Percentiles rank a stretch among this genome's conserved stretches.
These are phyloP conservation scores for Tanytarsus gracilentus DNA, from an alignment of 2,888 invertebrate species.

Conservation along the genomic window DNA sequence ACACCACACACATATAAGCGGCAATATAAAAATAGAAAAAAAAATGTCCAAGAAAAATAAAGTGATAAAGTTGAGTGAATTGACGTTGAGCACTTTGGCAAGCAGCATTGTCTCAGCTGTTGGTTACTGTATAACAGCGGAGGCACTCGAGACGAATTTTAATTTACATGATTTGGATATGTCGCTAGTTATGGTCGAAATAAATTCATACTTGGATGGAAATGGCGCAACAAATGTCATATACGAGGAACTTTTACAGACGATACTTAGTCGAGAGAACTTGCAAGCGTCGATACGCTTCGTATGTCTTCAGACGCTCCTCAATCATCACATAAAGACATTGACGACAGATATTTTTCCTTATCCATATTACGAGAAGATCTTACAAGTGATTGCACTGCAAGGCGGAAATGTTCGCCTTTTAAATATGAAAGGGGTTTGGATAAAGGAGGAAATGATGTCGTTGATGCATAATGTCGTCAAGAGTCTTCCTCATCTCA, in stretches of 20 bases:
- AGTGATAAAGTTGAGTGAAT: slow-evolving; percentile 51
- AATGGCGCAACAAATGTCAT: slow-evolving; percentile 58
- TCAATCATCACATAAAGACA: slow-evolving; percentile 56
- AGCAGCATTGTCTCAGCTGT: slow-evolving; percentile 54
- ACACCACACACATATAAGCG: not conserved
- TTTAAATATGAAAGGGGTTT: slow-evolving; percentile 62
- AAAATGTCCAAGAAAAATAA: slow-evolving; percentile 56
- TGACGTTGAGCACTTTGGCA: slow-evolving; percentile 52
- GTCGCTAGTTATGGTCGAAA: slow-evolving; percentile 50
- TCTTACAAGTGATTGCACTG: slow-evolving; percentile 54
- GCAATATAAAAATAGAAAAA: not conserved
- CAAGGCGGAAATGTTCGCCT: slow-evolving; percentile 52
- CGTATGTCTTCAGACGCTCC: slow-evolving; percentile 54
- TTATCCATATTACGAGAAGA: slow-evolving; percentile 59
- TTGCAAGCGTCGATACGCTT: slow-evolving; percentile 59
- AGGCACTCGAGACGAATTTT: slow-evolving; percentile 37
- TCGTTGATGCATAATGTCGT: slow-evolving; percentile 53
- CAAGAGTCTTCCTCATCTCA: slow-evolving; percentile 50
- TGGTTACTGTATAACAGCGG: slow-evolving; percentile 47
- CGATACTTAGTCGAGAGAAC: slow-evolving; percentile 56
- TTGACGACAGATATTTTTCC: slow-evolving; percentile 62
- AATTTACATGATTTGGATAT: slow-evolving; percentile 45
- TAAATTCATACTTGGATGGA: slow-evolving; percentile 51
- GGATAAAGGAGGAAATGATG: slow-evolving; percentile 62
- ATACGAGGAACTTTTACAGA: slow-evolving; percentile 57